Percentiles rank a stretch among this genome's conserved stretches.
Conservation (phyloP, 2,113 vertebrate genomes). For the Callospermophilus lateralis region DNA sequence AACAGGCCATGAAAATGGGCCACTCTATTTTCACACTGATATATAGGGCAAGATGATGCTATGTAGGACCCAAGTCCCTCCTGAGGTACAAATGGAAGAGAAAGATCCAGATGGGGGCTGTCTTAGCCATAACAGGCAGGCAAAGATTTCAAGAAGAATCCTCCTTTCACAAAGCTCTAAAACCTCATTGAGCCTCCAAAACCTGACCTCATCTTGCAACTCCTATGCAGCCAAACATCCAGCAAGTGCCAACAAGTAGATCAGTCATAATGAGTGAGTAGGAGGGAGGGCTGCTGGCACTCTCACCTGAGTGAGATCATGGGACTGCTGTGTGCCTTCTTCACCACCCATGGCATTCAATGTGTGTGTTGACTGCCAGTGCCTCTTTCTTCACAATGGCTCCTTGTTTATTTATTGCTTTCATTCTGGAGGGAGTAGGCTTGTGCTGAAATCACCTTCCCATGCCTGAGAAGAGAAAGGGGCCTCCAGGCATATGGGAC, state of each 20-base stretch:
- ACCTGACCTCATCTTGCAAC: background rate
- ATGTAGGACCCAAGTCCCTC: background rate
- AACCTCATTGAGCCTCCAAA: background rate
- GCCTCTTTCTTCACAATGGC: constrained; percentile 4
- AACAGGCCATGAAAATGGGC: background rate
- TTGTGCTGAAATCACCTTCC: background rate
- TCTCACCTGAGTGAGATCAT: background rate
- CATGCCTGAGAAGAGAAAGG: background rate
- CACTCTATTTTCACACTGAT: constrained; percentile 3
- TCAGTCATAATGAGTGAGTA: background rate
- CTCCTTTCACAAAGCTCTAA: background rate
- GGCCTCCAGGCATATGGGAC: background rate
- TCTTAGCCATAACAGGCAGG: background rate
- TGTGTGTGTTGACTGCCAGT: background rate
- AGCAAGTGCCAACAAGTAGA: constrained; percentile 29
- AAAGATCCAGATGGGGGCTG: background rate
- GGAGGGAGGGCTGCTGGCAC: background rate
- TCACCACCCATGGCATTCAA: background rate
- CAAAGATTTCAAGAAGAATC: background rate
- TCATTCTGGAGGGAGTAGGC: background rate
- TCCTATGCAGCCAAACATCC: background rate
- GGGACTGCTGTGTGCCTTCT: background rate
- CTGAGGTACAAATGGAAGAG: background rate
- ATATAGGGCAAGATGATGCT: background rate
- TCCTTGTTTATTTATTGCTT: background rate